These are phyloP conservation scores for Odontamblyopus lacepedii DNA, from an alignment of 2,797 vertebrate genomes.

Conservation along the genomic window DNA sequence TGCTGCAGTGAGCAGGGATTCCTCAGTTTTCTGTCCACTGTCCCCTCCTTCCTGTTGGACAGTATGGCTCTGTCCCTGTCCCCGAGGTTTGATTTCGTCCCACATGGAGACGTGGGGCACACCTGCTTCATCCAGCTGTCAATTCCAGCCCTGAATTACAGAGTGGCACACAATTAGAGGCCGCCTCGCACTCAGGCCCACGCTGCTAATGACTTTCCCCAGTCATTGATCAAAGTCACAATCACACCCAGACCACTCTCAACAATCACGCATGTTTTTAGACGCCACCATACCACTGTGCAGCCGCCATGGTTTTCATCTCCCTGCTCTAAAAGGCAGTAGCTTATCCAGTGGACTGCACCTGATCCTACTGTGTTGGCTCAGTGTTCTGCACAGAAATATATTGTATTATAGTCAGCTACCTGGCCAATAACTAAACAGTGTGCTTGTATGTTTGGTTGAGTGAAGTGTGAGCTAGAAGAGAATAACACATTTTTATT, in stretches of 20 bases:
- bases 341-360: neutral
- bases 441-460: neutral
- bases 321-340: conserved; percentile 25
- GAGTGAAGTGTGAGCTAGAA: no score
- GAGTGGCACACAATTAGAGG: conserved; percentile 75
- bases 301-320: conserved; percentile 38
- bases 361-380: conserved; percentile 7
- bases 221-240: conserved; percentile 84
- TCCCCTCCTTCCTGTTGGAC: neutral
- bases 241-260: conserved; percentile 68
- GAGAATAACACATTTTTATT: no score
- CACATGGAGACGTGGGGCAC: conserved; percentile 68
- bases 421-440: neutral
- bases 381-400: conserved; percentile 65
- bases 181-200: conserved; percentile 65
- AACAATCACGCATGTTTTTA: conserved; percentile 66
- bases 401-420: conserved; percentile 68
- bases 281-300: conserved; percentile 41
- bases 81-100: conserved; percentile 42
- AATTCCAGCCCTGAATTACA: conserved; percentile 74
- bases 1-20: conserved; percentile 35
- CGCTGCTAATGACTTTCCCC: conserved; percentile 78
- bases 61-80: conserved; percentile 26
- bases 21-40: neutral
- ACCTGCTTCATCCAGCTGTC: conserved; percentile 81